phyloP scores from a whole-genome alignment of 2,888 invertebrate genomes.

The Myopa tessellatipennis region DNA sequence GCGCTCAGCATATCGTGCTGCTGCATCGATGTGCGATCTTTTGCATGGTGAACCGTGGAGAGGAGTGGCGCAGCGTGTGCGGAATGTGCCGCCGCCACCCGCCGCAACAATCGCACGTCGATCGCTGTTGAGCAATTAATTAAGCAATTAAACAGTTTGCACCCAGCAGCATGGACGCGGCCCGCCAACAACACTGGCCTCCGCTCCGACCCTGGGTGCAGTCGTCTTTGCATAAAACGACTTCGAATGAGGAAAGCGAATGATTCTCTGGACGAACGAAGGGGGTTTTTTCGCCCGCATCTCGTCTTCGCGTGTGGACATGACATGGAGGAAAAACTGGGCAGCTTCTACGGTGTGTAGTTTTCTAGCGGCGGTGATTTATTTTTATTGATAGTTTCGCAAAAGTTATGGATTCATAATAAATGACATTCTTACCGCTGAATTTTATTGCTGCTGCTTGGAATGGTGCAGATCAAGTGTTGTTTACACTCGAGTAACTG shows the following conservation, averaged over 20 bases:
- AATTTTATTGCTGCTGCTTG: not conserved
- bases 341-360: no score
- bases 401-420: constrained; percentile 1
- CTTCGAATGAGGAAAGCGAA: not conserved
- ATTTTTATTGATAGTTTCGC: not conserved
- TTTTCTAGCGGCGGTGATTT: not conserved
- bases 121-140: constrained; percentile 42
- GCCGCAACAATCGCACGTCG: constrained; percentile 19
- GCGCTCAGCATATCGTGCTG: constrained; percentile 28
- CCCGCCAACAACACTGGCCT: not conserved
- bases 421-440: not conserved
- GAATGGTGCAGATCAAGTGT: not conserved
- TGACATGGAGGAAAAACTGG: no score
- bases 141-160: constrained; percentile 44
- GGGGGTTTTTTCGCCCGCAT: not conserved
- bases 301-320: no score
- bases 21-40: constrained; percentile 21
- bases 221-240: not conserved
- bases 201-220: not conserved
- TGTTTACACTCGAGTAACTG: not conserved
- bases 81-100: constrained; percentile 7
- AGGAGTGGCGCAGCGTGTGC: constrained; percentile 3
- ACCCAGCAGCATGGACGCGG: constrained; percentile 21
- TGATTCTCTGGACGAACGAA: no score
- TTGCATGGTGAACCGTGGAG: not conserved